Conservation (phyloP, 2,888 invertebrate species). For the Ditula angustiorana region DNA sequence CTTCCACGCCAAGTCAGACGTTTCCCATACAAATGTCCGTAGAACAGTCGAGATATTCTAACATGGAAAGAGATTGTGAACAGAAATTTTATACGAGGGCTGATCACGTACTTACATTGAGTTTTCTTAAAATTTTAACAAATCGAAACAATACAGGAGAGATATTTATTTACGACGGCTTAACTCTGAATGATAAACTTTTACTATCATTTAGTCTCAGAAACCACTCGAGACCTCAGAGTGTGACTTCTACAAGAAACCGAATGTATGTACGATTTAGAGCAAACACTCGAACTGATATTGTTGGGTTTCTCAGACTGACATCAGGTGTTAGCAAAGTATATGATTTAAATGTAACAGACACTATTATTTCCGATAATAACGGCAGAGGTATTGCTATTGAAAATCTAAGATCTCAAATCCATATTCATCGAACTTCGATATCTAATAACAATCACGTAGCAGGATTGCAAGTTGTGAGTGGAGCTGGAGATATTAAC, state of each 20-base stretch:
- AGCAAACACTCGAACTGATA: constrained; percentile 89
- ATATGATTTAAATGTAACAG: constrained; percentile 94
- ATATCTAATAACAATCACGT: constrained; percentile 95
- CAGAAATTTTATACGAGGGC: constrained; percentile 92
- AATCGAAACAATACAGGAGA: constrained; percentile 90
- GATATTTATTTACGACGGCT: constrained; percentile 92
- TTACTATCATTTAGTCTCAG: constrained; percentile 90
- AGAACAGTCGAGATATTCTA: constrained; percentile 91
- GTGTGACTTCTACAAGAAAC: constrained; percentile 92
- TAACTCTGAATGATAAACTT: constrained; percentile 88
- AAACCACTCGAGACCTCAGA: constrained; percentile 95
- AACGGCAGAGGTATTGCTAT: constrained; percentile 97
- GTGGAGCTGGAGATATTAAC: constrained; percentile 97
- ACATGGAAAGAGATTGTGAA: constrained; percentile 89
- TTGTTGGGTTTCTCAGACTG: constrained; percentile 91
- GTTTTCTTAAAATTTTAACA: constrained; percentile 92
- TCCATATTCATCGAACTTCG: constrained; percentile 93
- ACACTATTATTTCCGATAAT: constrained; percentile 94
- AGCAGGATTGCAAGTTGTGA: constrained; percentile 95
- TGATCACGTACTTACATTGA: constrained; percentile 93
- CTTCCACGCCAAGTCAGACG: constrained; percentile 93
- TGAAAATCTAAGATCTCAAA: constrained; percentile 94
- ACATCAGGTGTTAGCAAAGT: constrained; percentile 91
- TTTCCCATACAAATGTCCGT: constrained; percentile 94
- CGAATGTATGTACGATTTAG: constrained; percentile 92